phyloP scores from a whole-genome alignment of 2,113 vertebrate species.

The Promerops cafer region DNA sequence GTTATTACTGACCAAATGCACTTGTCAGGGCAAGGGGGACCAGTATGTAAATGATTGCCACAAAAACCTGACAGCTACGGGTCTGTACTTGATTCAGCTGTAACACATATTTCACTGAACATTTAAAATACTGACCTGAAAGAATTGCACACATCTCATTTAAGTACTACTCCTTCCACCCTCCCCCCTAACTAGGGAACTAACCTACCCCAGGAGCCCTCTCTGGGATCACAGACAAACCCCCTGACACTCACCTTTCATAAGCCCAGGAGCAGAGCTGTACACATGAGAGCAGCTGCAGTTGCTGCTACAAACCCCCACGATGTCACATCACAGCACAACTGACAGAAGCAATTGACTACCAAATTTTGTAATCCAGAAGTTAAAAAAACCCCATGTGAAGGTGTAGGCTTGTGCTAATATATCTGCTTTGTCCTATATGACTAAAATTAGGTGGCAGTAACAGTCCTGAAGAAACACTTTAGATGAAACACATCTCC shows the following conservation, averaged over 20 bases:
- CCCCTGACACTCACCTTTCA: not conserved
- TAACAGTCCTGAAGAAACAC: not conserved
- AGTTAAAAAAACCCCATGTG: not conserved
- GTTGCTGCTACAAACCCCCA: not conserved
- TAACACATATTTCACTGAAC: not conserved
- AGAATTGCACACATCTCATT: not conserved
- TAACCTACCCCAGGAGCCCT: not conserved
- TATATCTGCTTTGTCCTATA: not conserved
- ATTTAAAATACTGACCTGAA: not conserved
- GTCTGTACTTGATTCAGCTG: not conserved
- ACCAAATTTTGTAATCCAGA: not conserved
- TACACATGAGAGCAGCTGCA: not conserved
- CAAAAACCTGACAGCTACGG: accelerated
- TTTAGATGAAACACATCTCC: not conserved
- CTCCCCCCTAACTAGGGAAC: not conserved
- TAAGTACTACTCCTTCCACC: not conserved
- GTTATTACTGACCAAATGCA: not conserved
- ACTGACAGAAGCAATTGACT: not conserved
- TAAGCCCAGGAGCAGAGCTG: not conserved
- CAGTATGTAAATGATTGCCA: not conserved
- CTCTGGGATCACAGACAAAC: not conserved
- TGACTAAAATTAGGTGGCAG: not conserved
- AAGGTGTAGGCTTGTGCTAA: not conserved
- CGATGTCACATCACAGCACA: not conserved
- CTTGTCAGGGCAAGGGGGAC: not conserved